phyloP scores from a whole-genome alignment of 2,888 invertebrate genomes.

The Cetonia aurata region DNA sequence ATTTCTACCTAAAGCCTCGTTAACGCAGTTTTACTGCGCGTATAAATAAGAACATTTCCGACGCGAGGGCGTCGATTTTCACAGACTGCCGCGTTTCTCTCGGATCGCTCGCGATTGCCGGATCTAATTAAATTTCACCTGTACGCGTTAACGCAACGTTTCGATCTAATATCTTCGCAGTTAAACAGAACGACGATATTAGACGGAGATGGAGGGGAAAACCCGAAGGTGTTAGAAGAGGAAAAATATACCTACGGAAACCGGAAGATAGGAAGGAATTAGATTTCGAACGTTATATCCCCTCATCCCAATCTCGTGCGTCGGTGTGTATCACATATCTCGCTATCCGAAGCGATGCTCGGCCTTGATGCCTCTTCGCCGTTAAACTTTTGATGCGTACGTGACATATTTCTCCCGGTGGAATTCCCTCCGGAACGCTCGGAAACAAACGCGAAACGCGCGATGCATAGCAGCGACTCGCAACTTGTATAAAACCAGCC shows the following conservation, averaged over 20 bases:
- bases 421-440: constrained; percentile 43
- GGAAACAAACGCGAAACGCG: constrained; percentile 41
- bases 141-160: constrained; percentile 10
- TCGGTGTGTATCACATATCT: constrained; percentile 51
- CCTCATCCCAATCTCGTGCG: background rate
- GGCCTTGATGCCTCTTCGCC: background rate
- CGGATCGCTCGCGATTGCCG: background rate
- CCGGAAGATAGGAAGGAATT: background rate
- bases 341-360: constrained; percentile 8
- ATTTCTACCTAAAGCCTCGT: constrained; percentile 27
- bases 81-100: background rate
- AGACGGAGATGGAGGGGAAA: background rate
- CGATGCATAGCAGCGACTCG: constrained; percentile 48
- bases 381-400: constrained; percentile 54
- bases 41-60: constrained; percentile 29
- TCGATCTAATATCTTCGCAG: constrained; percentile 14
- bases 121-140: constrained; percentile 38
- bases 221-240: background rate
- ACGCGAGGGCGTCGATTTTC: background rate
- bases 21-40: constrained; percentile 24
- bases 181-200: background rate
- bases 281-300: background rate
- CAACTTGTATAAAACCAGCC: constrained; percentile 46
- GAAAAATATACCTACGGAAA: background rate
- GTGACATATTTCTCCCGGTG: constrained; percentile 54